Percentiles rank a stretch among this genome's conserved stretches.
Evolutionary conservation across 2,888 invertebrate genomes (phyloP).

Genomic region (Patella depressa): DNA sequence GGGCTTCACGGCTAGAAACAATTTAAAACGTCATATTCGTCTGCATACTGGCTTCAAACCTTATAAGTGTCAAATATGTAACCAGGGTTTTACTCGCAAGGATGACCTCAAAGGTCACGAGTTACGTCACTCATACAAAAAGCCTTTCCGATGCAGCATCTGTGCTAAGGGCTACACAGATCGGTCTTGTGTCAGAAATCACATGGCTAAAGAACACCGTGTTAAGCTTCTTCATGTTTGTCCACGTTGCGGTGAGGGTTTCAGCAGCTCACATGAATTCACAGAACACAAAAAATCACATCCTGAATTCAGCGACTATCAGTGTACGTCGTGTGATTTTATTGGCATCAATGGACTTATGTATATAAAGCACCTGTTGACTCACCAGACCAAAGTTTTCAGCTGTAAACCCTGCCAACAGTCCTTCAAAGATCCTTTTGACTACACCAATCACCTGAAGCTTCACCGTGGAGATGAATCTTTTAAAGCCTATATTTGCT

Average conservation of each 20-base stretch:
- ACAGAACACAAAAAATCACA: constrained; percentile 54
- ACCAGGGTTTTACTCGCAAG: constrained; percentile 53
- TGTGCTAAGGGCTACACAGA: constrained; percentile 59
- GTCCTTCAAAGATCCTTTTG: constrained; percentile 54
- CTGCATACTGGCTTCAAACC: constrained; percentile 58
- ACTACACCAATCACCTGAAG: constrained; percentile 55
- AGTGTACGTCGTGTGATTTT: constrained; percentile 52
- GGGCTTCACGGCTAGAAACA: constrained; percentile 56
- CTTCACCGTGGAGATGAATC: constrained; percentile 46
- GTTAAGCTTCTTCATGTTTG: constrained; percentile 49
- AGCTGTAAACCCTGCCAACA: constrained; percentile 48
- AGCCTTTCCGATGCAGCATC: constrained; percentile 54
- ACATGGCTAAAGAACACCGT: constrained; percentile 54
- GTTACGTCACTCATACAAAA: constrained; percentile 55
- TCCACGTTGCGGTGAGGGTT: constrained; percentile 56
- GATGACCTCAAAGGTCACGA: constrained; percentile 60
- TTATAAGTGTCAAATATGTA: constrained; percentile 51
- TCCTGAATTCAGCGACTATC: constrained; percentile 51
- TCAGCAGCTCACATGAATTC: constrained; percentile 41
- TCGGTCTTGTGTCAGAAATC: constrained; percentile 49
- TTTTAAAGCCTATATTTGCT: constrained; percentile 49
- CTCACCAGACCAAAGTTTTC: constrained; percentile 44
- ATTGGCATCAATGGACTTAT: constrained; percentile 52
- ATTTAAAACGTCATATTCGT: constrained; percentile 58
- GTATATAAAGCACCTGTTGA: constrained; percentile 53